A percentile compares a stretch with the other conserved stretches of the same genome.
Conservation (phyloP, 2,888 invertebrate genomes). For the Drosophila demipolita region DNA sequence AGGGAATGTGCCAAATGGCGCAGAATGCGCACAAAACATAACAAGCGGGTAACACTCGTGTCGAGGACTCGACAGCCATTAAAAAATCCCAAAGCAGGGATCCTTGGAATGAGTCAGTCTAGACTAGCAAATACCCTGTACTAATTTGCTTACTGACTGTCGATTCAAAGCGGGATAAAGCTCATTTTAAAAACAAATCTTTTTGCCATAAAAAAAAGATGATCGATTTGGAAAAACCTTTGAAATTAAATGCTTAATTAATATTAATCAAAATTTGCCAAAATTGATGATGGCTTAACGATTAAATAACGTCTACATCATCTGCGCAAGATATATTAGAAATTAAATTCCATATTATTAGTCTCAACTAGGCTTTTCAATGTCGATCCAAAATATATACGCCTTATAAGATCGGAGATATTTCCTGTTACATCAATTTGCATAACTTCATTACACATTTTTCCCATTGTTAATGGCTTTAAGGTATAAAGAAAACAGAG, state of each 20-base stretch:
- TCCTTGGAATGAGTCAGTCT: not conserved
- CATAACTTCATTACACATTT: not conserved
- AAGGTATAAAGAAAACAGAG: not conserved
- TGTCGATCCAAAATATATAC: too few relatives aligned
- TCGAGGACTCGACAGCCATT: slow-evolving; percentile 22
- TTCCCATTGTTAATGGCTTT: not conserved
- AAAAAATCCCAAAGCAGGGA: not conserved
- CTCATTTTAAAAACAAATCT: not conserved
- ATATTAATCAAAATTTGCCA: not conserved
- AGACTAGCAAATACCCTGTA: slow-evolving; percentile 14
- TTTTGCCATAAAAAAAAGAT: not conserved
- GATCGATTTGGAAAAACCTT: too few relatives aligned
- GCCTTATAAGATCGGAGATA: too few relatives aligned
- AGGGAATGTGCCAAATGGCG: slow-evolving; percentile 61
- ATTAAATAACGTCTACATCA: too few relatives aligned
- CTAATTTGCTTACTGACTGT: not conserved
- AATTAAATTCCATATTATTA: too few relatives aligned
- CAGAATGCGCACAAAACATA: slow-evolving; percentile 43
- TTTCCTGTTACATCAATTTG: too few relatives aligned
- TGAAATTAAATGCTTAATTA: too few relatives aligned
- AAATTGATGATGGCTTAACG: not conserved
- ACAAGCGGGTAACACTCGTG: slow-evolving; percentile 28
- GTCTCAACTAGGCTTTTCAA: too few relatives aligned
- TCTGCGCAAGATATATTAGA: too few relatives aligned
- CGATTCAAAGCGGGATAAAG: too few relatives aligned